phyloP scores from a whole-genome alignment of 2,113 vertebrate species.

The Melanerpes aurifrons region DNA sequence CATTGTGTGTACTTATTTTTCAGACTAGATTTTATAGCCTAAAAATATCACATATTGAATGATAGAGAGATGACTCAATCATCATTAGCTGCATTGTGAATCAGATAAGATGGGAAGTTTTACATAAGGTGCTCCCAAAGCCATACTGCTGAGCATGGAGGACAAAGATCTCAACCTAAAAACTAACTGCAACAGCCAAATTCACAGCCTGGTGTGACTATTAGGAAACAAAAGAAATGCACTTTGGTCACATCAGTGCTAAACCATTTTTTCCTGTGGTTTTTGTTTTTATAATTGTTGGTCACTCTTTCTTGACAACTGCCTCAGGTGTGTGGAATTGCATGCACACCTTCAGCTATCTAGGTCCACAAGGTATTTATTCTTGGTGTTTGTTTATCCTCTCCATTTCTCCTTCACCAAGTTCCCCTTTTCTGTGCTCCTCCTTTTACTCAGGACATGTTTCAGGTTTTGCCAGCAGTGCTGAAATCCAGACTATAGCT shows the following conservation, averaged over 20 bases:
- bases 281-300: neutral
- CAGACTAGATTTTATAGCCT: neutral
- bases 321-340: neutral
- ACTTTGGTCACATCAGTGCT: neutral
- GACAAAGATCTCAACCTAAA: neutral
- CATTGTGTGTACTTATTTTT: neutral
- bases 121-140: neutral
- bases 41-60: neutral
- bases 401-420: neutral
- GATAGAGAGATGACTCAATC: neutral
- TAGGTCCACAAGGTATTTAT: neutral
- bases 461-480: neutral
- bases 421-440: neutral
- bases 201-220: neutral
- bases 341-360: neutral
- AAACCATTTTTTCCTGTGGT: neutral
- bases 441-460: neutral
- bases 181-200: neutral
- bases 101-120: neutral
- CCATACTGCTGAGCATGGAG: neutral
- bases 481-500: neutral
- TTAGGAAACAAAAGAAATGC: neutral
- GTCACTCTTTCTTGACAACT: neutral
- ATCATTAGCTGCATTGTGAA: neutral
- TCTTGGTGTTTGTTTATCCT: neutral